These are phyloP conservation scores for Myanophis thanlyinensis DNA, from an alignment of 2,113 vertebrate species.

Conservation along the genomic window DNA sequence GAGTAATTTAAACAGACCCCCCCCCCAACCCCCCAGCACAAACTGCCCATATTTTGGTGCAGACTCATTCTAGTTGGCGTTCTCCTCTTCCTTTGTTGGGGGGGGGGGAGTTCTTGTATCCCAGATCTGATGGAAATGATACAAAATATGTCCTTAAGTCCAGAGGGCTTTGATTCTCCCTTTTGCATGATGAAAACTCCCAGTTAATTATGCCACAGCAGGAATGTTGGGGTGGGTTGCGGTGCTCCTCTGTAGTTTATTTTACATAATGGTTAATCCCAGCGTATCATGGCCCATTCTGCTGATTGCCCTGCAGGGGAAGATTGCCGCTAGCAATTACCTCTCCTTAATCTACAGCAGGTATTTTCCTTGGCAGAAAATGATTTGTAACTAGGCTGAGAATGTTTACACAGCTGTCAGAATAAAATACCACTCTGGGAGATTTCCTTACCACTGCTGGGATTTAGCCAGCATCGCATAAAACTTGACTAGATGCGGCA, in stretches of 20 bases:
- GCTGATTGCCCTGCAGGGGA: slow-evolving; percentile 3
- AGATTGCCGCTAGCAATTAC: slow-evolving; percentile 10
- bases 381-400: slow-evolving; percentile 25
- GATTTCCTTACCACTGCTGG: slow-evolving; percentile 23
- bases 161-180: neutral
- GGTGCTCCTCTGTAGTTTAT: neutral
- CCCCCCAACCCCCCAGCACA: no score
- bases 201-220: neutral
- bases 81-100: no score
- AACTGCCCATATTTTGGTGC: neutral
- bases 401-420: slow-evolving; percentile 30
- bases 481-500: neutral
- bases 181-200: neutral
- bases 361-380: slow-evolving; percentile 25
- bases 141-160: neutral
- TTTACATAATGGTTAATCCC: slow-evolving; percentile 1
- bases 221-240: neutral
- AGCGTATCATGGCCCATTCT: neutral
- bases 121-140: neutral
- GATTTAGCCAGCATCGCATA: neutral
- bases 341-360: slow-evolving; percentile 24
- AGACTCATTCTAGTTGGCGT: neutral
- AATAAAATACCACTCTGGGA: slow-evolving; percentile 20
- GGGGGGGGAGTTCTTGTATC: neutral
- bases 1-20: neutral